Conservation (phyloP, 1,140 invertebrate species). For the Cydia splendana region DNA sequence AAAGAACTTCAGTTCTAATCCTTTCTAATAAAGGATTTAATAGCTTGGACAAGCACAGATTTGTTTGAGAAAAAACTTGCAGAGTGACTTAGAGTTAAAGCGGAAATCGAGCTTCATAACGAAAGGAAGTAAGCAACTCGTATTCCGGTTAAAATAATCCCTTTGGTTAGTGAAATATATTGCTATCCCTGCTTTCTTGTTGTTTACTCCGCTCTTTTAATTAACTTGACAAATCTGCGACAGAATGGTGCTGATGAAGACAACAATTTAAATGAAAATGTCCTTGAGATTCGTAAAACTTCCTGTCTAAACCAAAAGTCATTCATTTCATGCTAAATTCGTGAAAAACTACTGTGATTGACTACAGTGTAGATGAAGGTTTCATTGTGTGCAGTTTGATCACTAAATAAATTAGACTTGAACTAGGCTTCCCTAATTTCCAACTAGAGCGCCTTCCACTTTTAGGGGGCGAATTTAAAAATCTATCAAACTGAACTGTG, state of each 20-base stretch:
- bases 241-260: not conserved
- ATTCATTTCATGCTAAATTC: no score
- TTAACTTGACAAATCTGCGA: conserved; percentile 15
- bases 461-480: no score
- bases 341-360: not conserved
- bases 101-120: not conserved
- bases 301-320: not conserved
- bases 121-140: not conserved
- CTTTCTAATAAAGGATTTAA: not conserved
- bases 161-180: not conserved
- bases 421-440: no score
- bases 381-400: no score
- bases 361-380: no score
- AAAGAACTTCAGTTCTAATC: conserved; percentile 1
- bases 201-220: not conserved
- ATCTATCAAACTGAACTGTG: no score
- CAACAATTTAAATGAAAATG: not conserved
- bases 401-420: no score
- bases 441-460: no score
- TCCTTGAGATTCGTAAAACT: not conserved
- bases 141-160: not conserved
- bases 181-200: not conserved
- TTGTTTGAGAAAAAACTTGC: conserved; percentile 5
- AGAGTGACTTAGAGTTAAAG: not conserved
- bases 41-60: not conserved